Percentiles rank a stretch among this genome's conserved stretches.
These are phyloP conservation scores for Myxocyprinus asiaticus DNA, from an alignment of 2,113 vertebrate species.

Conservation along the genomic window DNA sequence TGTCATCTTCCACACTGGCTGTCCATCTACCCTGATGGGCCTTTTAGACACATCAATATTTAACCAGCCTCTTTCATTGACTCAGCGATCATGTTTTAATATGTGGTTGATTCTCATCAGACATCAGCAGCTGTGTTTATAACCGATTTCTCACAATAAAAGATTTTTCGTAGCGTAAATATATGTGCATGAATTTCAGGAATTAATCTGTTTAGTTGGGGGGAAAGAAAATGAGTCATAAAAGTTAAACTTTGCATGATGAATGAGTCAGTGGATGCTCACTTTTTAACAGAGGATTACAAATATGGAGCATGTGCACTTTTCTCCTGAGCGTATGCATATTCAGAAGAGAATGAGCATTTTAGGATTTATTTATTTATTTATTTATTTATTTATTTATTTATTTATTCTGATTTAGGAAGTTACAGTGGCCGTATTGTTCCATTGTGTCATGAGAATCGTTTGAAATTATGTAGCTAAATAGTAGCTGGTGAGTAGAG, in stretches of 20 bases:
- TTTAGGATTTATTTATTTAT: too few relatives aligned
- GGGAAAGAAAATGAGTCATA: neutral
- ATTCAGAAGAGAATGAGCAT: neutral
- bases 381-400: too few relatives aligned
- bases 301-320: slow-evolving; percentile 19
- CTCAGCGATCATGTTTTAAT: slow-evolving; percentile 84
- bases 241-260: slow-evolving; percentile 11
- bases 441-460: too few relatives aligned
- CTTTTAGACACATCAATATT: slow-evolving; percentile 88
- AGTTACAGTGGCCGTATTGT: too few relatives aligned
- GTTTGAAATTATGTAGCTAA: too few relatives aligned
- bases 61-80: slow-evolving; percentile 78
- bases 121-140: slow-evolving; percentile 8
- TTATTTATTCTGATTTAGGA: too few relatives aligned
- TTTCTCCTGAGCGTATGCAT: slow-evolving; percentile 8
- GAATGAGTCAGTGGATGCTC: neutral
- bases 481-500: too few relatives aligned
- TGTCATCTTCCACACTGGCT: slow-evolving; percentile 63
- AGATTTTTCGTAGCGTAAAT: slow-evolving; percentile 48
- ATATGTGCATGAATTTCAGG: slow-evolving; percentile 8
- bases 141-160: slow-evolving; percentile 49
- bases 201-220: neutral
- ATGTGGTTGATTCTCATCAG: slow-evolving; percentile 84
- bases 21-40: slow-evolving; percentile 78
- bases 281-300: neutral